Conservation (phyloP, 1,140 invertebrate species). For the Philotrypesis tridentata region DNA sequence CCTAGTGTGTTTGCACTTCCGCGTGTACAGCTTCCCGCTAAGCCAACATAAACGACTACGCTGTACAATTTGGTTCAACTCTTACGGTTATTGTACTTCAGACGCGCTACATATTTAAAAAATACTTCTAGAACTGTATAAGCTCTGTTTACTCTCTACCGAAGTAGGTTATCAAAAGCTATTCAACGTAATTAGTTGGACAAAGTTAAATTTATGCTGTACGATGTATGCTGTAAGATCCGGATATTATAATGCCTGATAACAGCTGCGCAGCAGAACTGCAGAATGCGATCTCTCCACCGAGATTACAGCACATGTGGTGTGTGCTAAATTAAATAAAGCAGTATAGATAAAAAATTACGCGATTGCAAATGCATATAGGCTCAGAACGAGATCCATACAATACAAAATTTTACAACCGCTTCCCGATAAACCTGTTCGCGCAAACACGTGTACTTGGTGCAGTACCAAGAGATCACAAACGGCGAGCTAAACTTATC, state of each 20-base stretch:
- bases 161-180: not conserved
- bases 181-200: not conserved
- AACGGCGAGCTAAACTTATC: not conserved
- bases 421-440: not conserved
- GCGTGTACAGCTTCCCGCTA: not conserved
- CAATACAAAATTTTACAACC: constrained; percentile 9
- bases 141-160: not conserved
- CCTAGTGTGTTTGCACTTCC: not conserved
- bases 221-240: not conserved
- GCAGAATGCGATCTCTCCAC: no score
- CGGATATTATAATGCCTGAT: not conserved
- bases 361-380: not conserved
- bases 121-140: not conserved
- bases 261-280: not conserved
- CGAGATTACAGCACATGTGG: not conserved
- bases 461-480: not conserved
- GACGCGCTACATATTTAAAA: not conserved
- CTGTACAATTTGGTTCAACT: not conserved
- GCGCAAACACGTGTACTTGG: not conserved
- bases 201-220: not conserved
- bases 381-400: not conserved
- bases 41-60: not conserved
- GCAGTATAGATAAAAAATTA: not conserved
- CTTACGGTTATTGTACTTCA: not conserved
- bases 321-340: not conserved